These are phyloP conservation scores for Platysternon megacephalum DNA, from an alignment of 2,113 vertebrate genomes.

Conservation along the genomic window DNA sequence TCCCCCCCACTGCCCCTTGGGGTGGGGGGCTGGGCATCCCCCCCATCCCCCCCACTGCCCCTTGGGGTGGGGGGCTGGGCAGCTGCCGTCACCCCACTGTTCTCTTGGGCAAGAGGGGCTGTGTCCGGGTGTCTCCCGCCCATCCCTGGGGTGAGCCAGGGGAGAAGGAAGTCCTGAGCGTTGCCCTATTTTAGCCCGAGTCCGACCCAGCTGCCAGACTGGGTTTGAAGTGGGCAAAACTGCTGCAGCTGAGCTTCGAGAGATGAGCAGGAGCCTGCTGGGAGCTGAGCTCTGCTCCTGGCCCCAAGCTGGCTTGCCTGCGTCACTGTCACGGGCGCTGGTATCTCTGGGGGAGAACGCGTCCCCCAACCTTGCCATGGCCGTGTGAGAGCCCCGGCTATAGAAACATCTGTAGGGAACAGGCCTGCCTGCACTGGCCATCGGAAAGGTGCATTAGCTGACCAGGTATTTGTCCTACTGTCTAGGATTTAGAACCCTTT, in stretches of 20 bases:
- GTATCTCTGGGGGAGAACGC: no score
- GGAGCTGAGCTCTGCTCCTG: background rate
- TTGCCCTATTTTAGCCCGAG: no score
- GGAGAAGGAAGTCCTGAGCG: background rate
- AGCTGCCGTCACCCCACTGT: fast-evolving
- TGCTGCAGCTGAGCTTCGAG: no score
- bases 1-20: fast-evolving
- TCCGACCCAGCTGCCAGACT: no score
- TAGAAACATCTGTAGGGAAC: background rate
- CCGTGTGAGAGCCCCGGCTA: background rate
- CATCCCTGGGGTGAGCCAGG: background rate
- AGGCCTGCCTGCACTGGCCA: background rate
- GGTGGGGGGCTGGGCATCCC: background rate
- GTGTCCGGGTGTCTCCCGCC: fast-evolving
- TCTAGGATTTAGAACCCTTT: background rate
- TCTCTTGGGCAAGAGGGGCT: background rate
- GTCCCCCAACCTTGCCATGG: background rate
- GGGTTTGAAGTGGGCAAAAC: no score
- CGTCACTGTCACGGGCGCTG: background rate
- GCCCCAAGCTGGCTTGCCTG: no score
- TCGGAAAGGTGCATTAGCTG: background rate
- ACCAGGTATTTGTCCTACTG: background rate
- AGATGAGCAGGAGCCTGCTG: background rate
- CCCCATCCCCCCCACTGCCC: fast-evolving
- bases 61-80: background rate